phyloP scores from a whole-genome alignment of 2,113 vertebrate genomes.

The Trogon melanurus region DNA sequence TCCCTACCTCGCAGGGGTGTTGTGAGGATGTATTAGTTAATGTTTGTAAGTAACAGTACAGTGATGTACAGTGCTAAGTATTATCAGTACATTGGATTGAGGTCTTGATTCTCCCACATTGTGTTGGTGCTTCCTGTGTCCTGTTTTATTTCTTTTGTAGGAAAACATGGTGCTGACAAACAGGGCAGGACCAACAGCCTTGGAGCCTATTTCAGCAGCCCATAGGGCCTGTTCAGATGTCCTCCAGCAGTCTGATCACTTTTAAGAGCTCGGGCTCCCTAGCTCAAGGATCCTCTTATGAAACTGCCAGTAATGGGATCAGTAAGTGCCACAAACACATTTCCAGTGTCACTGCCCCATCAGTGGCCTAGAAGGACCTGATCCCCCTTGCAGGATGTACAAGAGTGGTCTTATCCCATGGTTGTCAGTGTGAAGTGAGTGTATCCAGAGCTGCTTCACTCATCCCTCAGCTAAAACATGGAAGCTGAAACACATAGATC shows the following conservation, averaged over 20 bases:
- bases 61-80: conserved; percentile 67
- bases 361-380: neutral
- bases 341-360: neutral
- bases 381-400: neutral
- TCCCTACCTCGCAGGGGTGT: conserved; percentile 73
- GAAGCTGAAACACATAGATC: neutral
- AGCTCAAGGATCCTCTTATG: neutral
- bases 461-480: neutral
- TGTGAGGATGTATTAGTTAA: conserved; percentile 68
- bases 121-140: conserved; percentile 44
- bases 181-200: neutral
- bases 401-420: neutral
- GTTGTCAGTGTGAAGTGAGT: neutral
- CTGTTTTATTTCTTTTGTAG: neutral
- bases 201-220: neutral
- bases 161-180: neutral
- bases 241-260: neutral
- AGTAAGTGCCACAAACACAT: neutral
- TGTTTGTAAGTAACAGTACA: conserved; percentile 59
- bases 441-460: neutral
- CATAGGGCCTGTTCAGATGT: neutral
- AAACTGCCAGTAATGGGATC: neutral
- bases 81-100: conserved; percentile 57
- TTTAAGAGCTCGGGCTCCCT: neutral
- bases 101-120: conserved; percentile 45